A percentile compares a stretch with the other conserved stretches of the same genome.
phyloP scores from a whole-genome alignment of 2,113 vertebrate genomes.

The Leucosticte australis region DNA sequence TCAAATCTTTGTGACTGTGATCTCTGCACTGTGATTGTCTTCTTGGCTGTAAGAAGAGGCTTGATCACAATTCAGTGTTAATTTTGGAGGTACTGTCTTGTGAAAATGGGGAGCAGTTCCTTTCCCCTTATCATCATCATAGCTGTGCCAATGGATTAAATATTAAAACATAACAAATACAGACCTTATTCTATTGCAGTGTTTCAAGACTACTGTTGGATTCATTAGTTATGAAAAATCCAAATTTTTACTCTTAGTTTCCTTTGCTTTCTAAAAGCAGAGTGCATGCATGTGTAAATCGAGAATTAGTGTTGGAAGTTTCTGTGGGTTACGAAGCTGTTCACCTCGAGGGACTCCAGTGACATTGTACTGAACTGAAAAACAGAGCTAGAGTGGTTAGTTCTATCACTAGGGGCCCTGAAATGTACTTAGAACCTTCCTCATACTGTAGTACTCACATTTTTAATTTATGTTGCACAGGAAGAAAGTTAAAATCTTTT shows the following conservation, averaged over 20 bases:
- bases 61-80: not conserved
- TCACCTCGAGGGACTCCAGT: not conserved
- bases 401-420: slow-evolving; percentile 23
- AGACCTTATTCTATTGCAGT: not conserved
- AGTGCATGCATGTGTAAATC: not conserved
- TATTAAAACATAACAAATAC: not conserved
- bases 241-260: not conserved
- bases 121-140: not conserved
- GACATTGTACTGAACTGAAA: slow-evolving; percentile 29
- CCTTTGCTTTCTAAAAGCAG: not conserved
- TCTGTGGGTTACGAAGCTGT: slow-evolving; percentile 5
- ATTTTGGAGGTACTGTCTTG: not conserved
- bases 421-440: slow-evolving; percentile 12
- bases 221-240: not conserved
- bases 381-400: not conserved
- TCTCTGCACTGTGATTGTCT: not conserved
- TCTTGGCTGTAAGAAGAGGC: not conserved
- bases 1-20: not conserved
- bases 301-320: not conserved
- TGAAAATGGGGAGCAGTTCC: not conserved
- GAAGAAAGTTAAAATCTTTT: not conserved
- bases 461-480: slow-evolving; percentile 34
- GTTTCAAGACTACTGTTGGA: not conserved
- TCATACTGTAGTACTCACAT: not conserved
- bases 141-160: not conserved